Percentiles rank a stretch among this genome's conserved stretches.
Evolutionary conservation across 2,888 invertebrate genomes (phyloP).

Genomic region (Phasia obesa): DNA sequence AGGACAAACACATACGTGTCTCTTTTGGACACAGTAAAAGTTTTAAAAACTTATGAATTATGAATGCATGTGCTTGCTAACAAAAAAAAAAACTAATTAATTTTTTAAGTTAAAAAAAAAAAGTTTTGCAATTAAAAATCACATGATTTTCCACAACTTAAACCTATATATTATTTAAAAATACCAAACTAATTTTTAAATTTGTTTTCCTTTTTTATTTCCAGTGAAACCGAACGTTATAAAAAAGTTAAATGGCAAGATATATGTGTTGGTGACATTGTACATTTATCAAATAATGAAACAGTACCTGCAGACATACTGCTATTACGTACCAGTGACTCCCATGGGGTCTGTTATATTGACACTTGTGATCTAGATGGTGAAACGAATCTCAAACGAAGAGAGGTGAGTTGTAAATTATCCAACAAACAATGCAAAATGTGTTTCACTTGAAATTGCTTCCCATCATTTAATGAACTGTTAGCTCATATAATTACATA

Average conservation of each 20-base stretch:
- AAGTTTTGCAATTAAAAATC: too few relatives aligned
- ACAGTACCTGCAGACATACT: conserved; percentile 97
- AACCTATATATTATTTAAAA: background rate
- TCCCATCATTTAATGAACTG: conserved; percentile 25
- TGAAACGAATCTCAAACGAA: conserved; percentile 96
- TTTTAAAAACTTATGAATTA: conserved; percentile 35
- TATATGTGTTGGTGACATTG: conserved; percentile 95
- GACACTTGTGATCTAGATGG: conserved; percentile 98
- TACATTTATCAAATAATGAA: conserved; percentile 98
- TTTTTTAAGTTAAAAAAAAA: too few relatives aligned
- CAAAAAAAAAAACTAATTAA: too few relatives aligned
- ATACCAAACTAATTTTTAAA: background rate
- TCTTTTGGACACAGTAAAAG: conserved; percentile 43
- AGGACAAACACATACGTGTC: conserved; percentile 32
- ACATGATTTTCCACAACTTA: too few relatives aligned
- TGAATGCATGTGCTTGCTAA: too few relatives aligned
- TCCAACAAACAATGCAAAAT: conserved; percentile 16
- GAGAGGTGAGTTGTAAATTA: conserved; percentile 85
- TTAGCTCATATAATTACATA: too few relatives aligned
- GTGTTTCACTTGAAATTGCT: conserved; percentile 30
- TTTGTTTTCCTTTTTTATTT: conserved; percentile 46
- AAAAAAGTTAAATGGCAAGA: conserved; percentile 94
- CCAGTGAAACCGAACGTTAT: conserved; percentile 90
- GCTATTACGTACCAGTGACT: conserved; percentile 93
- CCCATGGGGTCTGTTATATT: conserved; percentile 94